A percentile compares a stretch with the other conserved stretches of the same genome.
Evolutionary conservation across 2,113 vertebrate genomes (phyloP).

Genomic region (Serinus canaria): DNA sequence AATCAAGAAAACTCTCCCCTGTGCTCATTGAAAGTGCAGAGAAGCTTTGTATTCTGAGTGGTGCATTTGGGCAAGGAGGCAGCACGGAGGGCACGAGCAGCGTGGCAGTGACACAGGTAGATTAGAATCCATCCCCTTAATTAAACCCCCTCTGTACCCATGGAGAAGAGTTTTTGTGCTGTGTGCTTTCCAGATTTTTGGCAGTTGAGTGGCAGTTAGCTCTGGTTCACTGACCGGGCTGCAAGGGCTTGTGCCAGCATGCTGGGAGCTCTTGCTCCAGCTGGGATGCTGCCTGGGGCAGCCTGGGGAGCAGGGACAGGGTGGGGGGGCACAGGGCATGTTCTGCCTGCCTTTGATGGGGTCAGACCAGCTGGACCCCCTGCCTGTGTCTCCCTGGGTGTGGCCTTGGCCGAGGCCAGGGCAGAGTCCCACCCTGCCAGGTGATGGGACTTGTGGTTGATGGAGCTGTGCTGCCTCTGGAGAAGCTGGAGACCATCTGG

Average conservation of each 20-base stretch:
- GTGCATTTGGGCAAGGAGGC: background rate
- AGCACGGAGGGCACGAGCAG: fast-evolving
- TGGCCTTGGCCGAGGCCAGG: fast-evolving
- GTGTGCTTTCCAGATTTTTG: background rate
- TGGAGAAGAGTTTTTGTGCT: background rate
- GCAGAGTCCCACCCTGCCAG: background rate
- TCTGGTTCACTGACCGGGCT: background rate
- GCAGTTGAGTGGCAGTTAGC: background rate
- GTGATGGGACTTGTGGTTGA: background rate
- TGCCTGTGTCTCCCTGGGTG: background rate
- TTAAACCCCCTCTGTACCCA: no score
- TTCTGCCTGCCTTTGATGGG: background rate
- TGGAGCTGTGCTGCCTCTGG: background rate
- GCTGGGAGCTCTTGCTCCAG: background rate
- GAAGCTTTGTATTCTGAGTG: background rate
- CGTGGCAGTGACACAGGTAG: background rate
- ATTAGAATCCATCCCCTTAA: background rate
- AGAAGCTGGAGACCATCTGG: background rate
- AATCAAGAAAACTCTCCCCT: background rate
- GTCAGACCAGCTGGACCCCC: background rate
- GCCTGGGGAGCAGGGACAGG: background rate
- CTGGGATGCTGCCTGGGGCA: background rate
- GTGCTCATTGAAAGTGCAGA: background rate
- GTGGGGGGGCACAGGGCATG: fast-evolving
- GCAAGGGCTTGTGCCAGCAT: fast-evolving